Evolutionary conservation across 2,888 invertebrate species (phyloP), one percentile per base, ranked within the genome.

Genomic region (Apamea anceps): DNA sequence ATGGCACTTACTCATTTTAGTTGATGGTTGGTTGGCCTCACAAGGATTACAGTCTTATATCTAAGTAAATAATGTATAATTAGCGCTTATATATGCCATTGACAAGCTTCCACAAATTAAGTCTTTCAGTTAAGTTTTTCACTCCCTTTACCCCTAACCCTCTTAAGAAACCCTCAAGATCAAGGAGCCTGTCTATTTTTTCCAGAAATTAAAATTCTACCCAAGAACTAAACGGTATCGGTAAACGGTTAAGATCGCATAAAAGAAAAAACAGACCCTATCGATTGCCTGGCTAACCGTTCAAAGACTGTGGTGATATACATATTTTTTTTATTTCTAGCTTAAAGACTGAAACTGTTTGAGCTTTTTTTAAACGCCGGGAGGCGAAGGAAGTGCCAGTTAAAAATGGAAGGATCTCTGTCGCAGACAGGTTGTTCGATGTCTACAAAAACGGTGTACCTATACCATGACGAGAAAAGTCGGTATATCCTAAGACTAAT

Each of bases 391-490:
- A 63, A 62, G 48, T 32, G 37, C 48, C 57, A 63, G 72, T 72
- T 84, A 72, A 84, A 82, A 82, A 82, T 72, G 79, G 67, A 72
- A 63, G 57, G 62, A 84, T 72, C 32, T 48, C 72, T 84, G 79
- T 25, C 25, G 73, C 32, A 60, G 85, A 73, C 85, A 85, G 70
- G 57, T 75, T 85, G 63, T 48, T 73, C 32, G 60, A 68, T 70
- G 57, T 70, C 65, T 68, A 62, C 51, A 81, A 84, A 81, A 81
- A 78, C 37, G 28, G 25, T 21, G 25, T 57, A n/a, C n/a, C n/a
- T n/a, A 48, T 2, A 62, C n/a, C 54, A 37, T 37, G 37, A 57
- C 57, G 71, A 72, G 66, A 73, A 77, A 83, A 65, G 48, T n/a
- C 15, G 48, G 45, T 84, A 15, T 60, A 71, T 71, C 66, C 28